Evolutionary conservation across 2,113 vertebrate species (phyloP).

Genomic region (Elephas maximus): DNA sequence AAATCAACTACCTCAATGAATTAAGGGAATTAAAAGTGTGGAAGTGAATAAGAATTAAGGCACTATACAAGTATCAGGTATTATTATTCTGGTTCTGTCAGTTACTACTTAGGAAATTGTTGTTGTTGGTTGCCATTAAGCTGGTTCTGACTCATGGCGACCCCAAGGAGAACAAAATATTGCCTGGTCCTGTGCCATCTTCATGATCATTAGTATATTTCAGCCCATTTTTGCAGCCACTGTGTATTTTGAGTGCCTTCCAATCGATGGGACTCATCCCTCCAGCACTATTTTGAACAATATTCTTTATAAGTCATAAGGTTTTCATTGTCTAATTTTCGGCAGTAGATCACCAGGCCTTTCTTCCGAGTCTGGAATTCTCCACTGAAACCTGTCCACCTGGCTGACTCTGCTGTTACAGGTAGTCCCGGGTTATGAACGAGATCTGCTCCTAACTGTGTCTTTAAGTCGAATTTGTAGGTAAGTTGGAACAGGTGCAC

Average conservation of each 20-base stretch:
- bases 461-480: no score
- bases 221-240: background rate
- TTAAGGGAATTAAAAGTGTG: slow-evolving; percentile 1
- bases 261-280: background rate
- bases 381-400: background rate
- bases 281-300: background rate
- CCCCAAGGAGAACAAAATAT: background rate
- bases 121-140: background rate
- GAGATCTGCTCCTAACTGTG: no score
- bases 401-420: background rate
- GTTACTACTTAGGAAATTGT: background rate
- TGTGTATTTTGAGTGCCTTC: background rate
- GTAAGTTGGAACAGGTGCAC: no score
- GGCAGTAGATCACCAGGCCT: background rate
- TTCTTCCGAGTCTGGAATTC: background rate
- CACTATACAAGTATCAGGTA: background rate
- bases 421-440: no score
- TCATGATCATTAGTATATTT: no score
- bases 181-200: no score
- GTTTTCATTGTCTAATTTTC: background rate
- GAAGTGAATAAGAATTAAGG: background rate
- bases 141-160: background rate
- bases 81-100: background rate
- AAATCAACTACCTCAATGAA: background rate
- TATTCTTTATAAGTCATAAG: background rate